Evolutionary conservation across 2,888 invertebrate genomes (phyloP).

Genomic region (Lamproptera curius): DNA sequence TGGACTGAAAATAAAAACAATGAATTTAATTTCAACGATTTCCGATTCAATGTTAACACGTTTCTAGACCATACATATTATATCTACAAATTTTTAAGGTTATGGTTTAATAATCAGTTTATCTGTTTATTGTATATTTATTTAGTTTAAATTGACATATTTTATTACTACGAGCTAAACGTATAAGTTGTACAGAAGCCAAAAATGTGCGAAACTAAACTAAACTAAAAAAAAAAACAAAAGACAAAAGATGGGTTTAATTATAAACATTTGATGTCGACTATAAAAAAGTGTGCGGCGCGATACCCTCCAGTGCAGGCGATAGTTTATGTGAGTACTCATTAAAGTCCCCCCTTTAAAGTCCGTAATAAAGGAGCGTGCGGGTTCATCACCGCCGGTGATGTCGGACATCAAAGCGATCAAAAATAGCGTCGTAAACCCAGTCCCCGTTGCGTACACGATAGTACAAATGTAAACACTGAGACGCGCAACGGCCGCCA

Average conservation of each 20-base stretch:
- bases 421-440: slow-evolving; percentile 55
- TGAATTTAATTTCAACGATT: no score
- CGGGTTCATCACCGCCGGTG: slow-evolving; percentile 18
- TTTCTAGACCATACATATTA: no score
- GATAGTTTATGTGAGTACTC: slow-evolving; percentile 20
- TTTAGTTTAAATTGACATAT: no score
- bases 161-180: no score
- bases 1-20: no score
- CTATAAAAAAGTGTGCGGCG: slow-evolving; percentile 15
- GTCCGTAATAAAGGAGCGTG: slow-evolving; percentile 21
- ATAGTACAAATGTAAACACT: slow-evolving; percentile 38
- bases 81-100: no score
- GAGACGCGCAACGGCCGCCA: slow-evolving; percentile 21
- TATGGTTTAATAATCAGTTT: no score
- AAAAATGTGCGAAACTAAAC: no score
- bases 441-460: slow-evolving; percentile 49
- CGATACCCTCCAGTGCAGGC: slow-evolving; percentile 11
- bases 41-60: no score
- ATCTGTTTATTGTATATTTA: no score
- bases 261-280: slow-evolving; percentile 14
- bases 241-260: slow-evolving; percentile 1
- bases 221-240: no score
- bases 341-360: slow-evolving; percentile 21
- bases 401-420: slow-evolving; percentile 51
- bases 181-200: no score